A percentile compares a stretch with the other conserved stretches of the same genome.
Evolutionary conservation across 2,888 invertebrate species (phyloP).

Genomic region (Drepana falcataria): DNA sequence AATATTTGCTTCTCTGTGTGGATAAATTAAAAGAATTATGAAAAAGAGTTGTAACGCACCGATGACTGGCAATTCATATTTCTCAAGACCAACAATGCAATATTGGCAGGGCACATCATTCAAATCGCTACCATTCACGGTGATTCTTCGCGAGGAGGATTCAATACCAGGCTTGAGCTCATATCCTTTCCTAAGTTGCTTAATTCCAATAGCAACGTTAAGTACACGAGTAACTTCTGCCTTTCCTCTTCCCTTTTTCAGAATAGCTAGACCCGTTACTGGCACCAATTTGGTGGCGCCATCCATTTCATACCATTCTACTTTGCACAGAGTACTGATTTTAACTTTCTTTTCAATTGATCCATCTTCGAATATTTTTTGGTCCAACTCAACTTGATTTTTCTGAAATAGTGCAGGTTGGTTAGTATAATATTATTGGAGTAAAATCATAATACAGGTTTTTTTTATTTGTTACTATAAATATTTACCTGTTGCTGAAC

Average conservation of each 20-base stretch:
- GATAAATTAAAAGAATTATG: no score
- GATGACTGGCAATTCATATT: slow-evolving; percentile 83
- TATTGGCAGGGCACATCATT: slow-evolving; percentile 83
- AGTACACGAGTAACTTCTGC: slow-evolving; percentile 76
- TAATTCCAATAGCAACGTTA: slow-evolving; percentile 79
- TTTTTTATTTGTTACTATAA: background rate
- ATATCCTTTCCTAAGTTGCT: slow-evolving; percentile 75
- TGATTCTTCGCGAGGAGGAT: slow-evolving; percentile 80
- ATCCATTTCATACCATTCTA: slow-evolving; percentile 83
- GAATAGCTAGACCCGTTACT: slow-evolving; percentile 78
- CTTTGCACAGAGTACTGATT: slow-evolving; percentile 81
- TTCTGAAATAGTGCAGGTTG: slow-evolving; percentile 44
- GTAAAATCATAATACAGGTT: no score
- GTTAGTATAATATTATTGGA: background rate
- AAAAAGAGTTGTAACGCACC: slow-evolving; percentile 61
- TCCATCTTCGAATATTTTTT: slow-evolving; percentile 60
- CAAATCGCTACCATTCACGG: slow-evolving; percentile 80
- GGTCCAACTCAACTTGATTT: slow-evolving; percentile 69
- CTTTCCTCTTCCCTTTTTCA: slow-evolving; percentile 70
- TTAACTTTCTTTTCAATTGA: slow-evolving; percentile 81
- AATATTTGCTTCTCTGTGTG: no score
- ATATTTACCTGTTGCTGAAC: slow-evolving; percentile 80
- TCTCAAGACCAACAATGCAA: slow-evolving; percentile 81
- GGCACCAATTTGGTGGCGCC: slow-evolving; percentile 79
- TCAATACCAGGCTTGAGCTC: slow-evolving; percentile 82